Percentiles rank a stretch among this genome's conserved stretches.
Evolutionary conservation across 2,888 invertebrate genomes (phyloP).

Genomic region (Liposcelis brunnea): DNA sequence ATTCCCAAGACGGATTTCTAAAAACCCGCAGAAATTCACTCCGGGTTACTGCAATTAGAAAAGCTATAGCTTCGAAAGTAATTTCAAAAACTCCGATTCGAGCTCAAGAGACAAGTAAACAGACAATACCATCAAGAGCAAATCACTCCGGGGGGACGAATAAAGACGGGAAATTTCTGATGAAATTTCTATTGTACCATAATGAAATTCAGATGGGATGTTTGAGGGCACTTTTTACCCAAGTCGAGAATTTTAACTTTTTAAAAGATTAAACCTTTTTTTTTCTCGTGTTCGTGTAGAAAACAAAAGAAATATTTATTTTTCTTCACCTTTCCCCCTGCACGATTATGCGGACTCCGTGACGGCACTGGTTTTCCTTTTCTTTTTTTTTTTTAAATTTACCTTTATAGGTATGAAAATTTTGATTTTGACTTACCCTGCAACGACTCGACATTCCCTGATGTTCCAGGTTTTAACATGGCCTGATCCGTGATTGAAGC

Average conservation of each 20-base stretch:
- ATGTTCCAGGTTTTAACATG: constrained; percentile 28
- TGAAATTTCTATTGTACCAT: no score
- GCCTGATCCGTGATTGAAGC: constrained; percentile 19
- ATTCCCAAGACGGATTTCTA: no score
- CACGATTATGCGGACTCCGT: constrained; percentile 3
- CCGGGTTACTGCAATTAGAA: no score
- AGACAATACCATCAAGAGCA: no score
- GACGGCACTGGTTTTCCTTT: constrained; percentile 12
- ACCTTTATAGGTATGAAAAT: constrained; percentile 4
- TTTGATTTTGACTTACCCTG: constrained; percentile 24
- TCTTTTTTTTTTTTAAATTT: constrained; percentile 10
- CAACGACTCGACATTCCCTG: constrained; percentile 25
- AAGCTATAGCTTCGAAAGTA: no score
- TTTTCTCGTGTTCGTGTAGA: constrained; percentile 26
- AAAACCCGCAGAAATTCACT: no score
- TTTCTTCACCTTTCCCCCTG: constrained; percentile 9
- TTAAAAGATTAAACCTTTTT: constrained; percentile 11
- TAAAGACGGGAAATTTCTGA: constrained; percentile 21
- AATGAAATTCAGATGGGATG: no score
- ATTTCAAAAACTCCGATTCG: no score
- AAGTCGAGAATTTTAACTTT: no score
- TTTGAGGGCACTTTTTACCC: constrained; percentile 11
- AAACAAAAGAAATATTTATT: constrained; percentile 24
- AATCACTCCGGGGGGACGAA: constrained; percentile 25
- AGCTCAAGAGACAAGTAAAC: no score